Percentiles rank a stretch among this genome's conserved stretches.
phyloP scores from a whole-genome alignment of 2,888 invertebrate species.

The Cyclophora albipunctata region DNA sequence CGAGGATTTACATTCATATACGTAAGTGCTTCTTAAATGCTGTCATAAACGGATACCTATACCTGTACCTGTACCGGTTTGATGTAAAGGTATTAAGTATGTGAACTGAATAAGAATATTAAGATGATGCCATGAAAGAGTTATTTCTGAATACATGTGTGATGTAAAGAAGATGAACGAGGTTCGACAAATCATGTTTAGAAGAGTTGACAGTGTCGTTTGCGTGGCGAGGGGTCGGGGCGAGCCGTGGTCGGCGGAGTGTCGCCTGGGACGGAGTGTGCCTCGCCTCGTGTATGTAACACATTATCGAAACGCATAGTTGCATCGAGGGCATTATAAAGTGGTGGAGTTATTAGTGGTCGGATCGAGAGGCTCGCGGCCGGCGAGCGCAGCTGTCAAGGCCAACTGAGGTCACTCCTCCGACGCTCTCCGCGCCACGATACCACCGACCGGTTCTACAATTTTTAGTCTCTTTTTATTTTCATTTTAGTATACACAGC shows the following conservation, averaged over 20 bases:
- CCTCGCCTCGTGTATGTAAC: slow-evolving; percentile 25
- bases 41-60: too few relatives aligned
- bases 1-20: too few relatives aligned
- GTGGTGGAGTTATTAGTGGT: slow-evolving; percentile 71
- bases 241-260: slow-evolving; percentile 21
- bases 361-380: slow-evolving; percentile 58
- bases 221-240: slow-evolving; percentile 8
- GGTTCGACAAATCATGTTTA: slow-evolving; percentile 53
- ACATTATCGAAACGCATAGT: slow-evolving; percentile 55
- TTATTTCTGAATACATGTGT: too few relatives aligned
- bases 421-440: slow-evolving; percentile 69
- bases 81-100: too few relatives aligned
- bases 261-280: slow-evolving; percentile 13
- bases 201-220: slow-evolving; percentile 33
- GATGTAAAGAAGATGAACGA: slow-evolving; percentile 1
- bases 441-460: slow-evolving; percentile 71
- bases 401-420: slow-evolving; percentile 73
- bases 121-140: too few relatives aligned
- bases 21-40: too few relatives aligned
- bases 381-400: slow-evolving; percentile 71
- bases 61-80: too few relatives aligned
- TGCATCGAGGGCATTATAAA: slow-evolving; percentile 63
- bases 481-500: slow-evolving; percentile 74
- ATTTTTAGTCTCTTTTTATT: slow-evolving; percentile 74
- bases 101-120: too few relatives aligned